Base-by-base conservation (phyloP, 1,140 invertebrate genomes). In the Magallana ariakensis region DNA sequence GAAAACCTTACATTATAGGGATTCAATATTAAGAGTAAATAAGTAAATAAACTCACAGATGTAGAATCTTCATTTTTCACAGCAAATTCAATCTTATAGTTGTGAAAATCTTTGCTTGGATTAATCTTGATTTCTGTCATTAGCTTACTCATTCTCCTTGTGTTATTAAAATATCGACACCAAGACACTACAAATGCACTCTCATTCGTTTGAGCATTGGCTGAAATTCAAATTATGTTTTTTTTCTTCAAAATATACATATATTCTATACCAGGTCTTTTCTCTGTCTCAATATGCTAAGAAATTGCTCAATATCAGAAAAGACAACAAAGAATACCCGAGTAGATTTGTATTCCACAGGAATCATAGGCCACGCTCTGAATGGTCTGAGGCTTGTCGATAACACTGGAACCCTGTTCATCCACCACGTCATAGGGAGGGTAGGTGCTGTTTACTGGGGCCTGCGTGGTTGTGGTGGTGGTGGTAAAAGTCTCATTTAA, bases 331-430 rank as follows among this genome's bases (percentile, higher is more conserved):
- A 81, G 10, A 19, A 10, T 84, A 84, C 82, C 82, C 26, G 82
- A 84, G 56, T 87, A 85, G 33, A 90, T 80, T 83, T 90, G 89
- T 75, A 90, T 57, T 22, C 88, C 89, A 84, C 89, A 90, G 16
- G 89, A 83, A 1, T 54, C 85, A 22, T 66, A 62, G 8, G 58
- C 56, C 57, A 10, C 16, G 13, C 22, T 54, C 54, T 55, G 26
- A 16, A 19, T 53, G 16, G 57, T 82, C 5, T 70, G 55, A 10
- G 55, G 55, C 58, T 84, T 84, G 58, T 84, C 57, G 26, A 84
- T 54, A 15, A 84, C 53, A 84, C 82, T 84, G 19, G 82, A 19
- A 15, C 56, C 82, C 26, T 84, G 57, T 15, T 80, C 70, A 9
- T 70, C 80, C 0, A 86, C 80, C 15, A 54, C 54, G 46, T 81